A percentile compares a stretch with the other conserved stretches of the same genome.
These are phyloP conservation scores for Poecilobothrus nobilitatus DNA, from an alignment of 2,888 invertebrate species.

Conservation along the genomic window DNA sequence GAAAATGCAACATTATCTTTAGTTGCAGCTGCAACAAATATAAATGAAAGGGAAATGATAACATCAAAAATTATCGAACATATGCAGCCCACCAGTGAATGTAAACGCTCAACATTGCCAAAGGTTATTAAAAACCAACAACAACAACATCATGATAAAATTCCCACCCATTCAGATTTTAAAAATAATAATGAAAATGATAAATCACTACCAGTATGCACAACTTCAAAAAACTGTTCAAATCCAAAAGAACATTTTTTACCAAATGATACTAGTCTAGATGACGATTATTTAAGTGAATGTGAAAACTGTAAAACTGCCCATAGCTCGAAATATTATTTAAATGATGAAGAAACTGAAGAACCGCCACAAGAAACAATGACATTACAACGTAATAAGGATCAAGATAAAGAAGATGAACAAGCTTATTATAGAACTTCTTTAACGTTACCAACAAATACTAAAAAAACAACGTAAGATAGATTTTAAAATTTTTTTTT, in stretches of 20 bases:
- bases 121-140: conserved; percentile 22
- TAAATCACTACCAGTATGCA: conserved; percentile 43
- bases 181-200: conserved; percentile 21
- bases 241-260: conserved; percentile 45
- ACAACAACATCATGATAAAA: conserved; percentile 2
- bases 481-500: background rate
- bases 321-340: conserved; percentile 57
- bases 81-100: conserved; percentile 15
- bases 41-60: conserved; percentile 14
- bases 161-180: conserved; percentile 12
- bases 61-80: conserved; percentile 16
- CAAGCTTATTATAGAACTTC: conserved; percentile 54
- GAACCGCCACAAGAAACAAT: conserved; percentile 56
- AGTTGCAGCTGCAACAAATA: conserved; percentile 12
- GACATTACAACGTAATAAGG: conserved; percentile 54
- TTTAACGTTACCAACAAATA: conserved; percentile 56
- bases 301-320: conserved; percentile 79
- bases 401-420: conserved; percentile 41
- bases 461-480: conserved; percentile 45
- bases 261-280: conserved; percentile 44
- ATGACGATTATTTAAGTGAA: conserved; percentile 71
- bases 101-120: conserved; percentile 34
- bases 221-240: conserved; percentile 43
- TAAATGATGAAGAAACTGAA: conserved; percentile 49
- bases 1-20: conserved; percentile 10